Conservation (phyloP, 2,797 vertebrate genomes). For the Morelia viridis region DNA sequence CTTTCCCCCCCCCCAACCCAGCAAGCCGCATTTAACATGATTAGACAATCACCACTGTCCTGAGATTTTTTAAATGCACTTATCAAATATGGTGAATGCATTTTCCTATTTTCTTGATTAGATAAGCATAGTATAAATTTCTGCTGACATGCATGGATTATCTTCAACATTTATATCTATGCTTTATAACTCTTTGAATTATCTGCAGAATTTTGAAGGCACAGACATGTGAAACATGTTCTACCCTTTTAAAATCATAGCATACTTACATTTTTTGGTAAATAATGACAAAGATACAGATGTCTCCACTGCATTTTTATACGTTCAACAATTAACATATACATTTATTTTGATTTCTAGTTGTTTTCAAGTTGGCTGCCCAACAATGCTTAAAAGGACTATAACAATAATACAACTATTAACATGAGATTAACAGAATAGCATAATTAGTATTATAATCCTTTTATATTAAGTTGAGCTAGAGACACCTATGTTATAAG, state of each 20-base stretch:
- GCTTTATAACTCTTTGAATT: conserved; percentile 1
- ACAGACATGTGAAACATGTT: conserved; percentile 14
- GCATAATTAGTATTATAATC: background rate
- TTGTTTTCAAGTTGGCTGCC: background rate
- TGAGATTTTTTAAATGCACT: background rate
- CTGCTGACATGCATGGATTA: conserved; percentile 7
- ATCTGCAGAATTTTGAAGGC: conserved; percentile 21
- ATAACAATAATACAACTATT: background rate
- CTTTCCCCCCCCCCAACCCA: background rate
- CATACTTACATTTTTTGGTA: conserved; percentile 18
- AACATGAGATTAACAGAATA: background rate
- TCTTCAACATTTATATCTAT: background rate
- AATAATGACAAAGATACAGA: background rate
- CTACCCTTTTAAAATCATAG: background rate
- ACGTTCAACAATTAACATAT: background rate
- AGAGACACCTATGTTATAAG: background rate
- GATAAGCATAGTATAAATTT: conserved; percentile 23
- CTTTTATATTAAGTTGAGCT: background rate
- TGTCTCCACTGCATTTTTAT: background rate
- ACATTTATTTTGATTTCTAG: background rate
- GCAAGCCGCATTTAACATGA: background rate
- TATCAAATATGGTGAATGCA: conserved; percentile 5
- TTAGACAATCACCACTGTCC: background rate
- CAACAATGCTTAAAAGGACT: background rate
- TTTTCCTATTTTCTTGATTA: background rate